Evolutionary conservation across 2,113 vertebrate species (phyloP).

Genomic region (Dermatemys mawii): DNA sequence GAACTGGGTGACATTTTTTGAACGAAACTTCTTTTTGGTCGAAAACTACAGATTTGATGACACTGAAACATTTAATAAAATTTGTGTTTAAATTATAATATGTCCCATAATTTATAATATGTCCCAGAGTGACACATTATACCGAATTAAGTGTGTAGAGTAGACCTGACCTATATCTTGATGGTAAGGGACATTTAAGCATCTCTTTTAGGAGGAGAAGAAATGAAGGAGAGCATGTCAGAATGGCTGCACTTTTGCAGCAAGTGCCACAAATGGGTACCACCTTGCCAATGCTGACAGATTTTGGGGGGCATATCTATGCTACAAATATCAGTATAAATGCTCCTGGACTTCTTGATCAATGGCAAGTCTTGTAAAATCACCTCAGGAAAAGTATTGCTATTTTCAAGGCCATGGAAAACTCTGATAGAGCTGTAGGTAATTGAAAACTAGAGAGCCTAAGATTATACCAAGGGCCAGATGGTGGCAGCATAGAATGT

Average conservation of each 20-base stretch:
- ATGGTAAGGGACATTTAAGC: background rate
- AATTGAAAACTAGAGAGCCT: background rate
- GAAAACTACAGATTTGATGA: background rate
- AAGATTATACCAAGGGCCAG: slow-evolving; percentile 58
- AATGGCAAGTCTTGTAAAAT: background rate
- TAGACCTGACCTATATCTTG: background rate
- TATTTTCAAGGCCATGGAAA: background rate
- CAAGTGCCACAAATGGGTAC: background rate
- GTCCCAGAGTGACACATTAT: background rate
- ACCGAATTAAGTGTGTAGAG: background rate
- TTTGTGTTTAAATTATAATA: no score
- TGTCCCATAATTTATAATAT: no score
- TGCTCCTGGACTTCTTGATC: background rate
- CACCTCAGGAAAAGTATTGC: background rate
- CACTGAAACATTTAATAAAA: background rate
- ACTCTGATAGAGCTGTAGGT: background rate
- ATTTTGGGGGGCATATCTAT: background rate
- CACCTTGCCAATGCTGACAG: no score
- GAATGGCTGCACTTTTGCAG: background rate
- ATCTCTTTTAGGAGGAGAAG: background rate
- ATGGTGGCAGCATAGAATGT: slow-evolving; percentile 79
- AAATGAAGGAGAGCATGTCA: background rate
- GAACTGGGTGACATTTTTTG: background rate
- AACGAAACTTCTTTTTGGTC: background rate
- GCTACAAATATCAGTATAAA: background rate